phyloP scores from a whole-genome alignment of 2,888 invertebrate genomes.

The Bombylius major region DNA sequence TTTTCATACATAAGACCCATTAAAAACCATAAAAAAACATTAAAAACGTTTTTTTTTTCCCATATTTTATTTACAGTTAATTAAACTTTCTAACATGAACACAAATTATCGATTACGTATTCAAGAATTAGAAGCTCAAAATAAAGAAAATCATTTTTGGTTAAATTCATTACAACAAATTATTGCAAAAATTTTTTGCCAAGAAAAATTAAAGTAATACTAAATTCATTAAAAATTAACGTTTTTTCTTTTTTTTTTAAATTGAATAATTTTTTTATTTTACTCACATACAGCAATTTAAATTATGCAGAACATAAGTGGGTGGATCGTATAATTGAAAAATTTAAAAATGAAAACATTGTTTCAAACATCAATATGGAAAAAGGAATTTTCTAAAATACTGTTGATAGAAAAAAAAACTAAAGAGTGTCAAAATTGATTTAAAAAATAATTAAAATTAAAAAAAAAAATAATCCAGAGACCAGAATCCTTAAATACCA shows the following conservation, averaged over 20 bases:
- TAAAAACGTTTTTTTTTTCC: no score
- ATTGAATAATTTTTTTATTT: neutral
- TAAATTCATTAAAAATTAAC: neutral
- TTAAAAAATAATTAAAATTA: no score
- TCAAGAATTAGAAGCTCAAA: constrained; percentile 5
- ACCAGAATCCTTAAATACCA: no score
- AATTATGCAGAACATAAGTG: constrained; percentile 4
- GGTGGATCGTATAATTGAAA: constrained; percentile 5
- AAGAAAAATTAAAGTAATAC: neutral
- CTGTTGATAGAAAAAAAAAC: no score
- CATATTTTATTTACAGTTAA: constrained; percentile 6
- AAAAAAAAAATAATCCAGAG: no score
- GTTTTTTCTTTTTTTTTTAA: neutral
- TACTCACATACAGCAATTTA: constrained; percentile 1
- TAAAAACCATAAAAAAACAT: no score
- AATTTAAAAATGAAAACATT: neutral
- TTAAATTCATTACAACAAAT: constrained; percentile 4
- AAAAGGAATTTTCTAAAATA: no score
- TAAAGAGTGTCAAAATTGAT: no score
- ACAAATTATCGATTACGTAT: constrained; percentile 5
- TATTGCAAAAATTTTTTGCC: constrained; percentile 2
- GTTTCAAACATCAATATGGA: neutral
- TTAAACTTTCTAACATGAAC: constrained; percentile 6
- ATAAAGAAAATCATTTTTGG: constrained; percentile 5
- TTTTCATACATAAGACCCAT: no score